These are phyloP conservation scores for Acanthurus tractus DNA, from an alignment of 2,797 vertebrate genomes.

Conservation along the genomic window DNA sequence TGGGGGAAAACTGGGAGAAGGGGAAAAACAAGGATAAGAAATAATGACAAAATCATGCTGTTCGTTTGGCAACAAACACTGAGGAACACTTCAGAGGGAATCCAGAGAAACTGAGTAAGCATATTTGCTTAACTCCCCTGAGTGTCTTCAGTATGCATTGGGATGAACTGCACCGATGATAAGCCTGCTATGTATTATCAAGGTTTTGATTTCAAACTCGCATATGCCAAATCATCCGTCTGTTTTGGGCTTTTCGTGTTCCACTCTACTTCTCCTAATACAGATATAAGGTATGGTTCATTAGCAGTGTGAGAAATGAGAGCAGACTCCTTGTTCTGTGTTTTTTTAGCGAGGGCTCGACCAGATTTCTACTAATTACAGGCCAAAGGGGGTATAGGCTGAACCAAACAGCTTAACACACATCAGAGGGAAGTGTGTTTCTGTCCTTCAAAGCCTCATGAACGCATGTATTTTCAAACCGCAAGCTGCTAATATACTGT, in stretches of 20 bases:
- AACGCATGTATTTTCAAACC: constrained; percentile 71
- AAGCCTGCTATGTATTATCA: constrained; percentile 37
- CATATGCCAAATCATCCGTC: constrained; percentile 25
- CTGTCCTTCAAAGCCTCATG: constrained; percentile 67
- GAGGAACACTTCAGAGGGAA: constrained; percentile 78
- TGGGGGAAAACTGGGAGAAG: constrained; percentile 9
- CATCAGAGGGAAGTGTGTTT: constrained; percentile 64
- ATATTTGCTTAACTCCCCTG: constrained; percentile 56
- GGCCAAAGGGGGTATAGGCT: constrained; percentile 71
- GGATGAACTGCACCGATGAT: constrained; percentile 19
- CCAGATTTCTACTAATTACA: constrained; percentile 77
- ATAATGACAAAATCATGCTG: constrained; percentile 74
- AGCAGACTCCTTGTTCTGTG: constrained; percentile 37
- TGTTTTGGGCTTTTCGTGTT: constrained; percentile 29
- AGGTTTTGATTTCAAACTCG: constrained; percentile 22
- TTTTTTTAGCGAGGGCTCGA: constrained; percentile 47
- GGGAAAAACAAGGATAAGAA: constrained; percentile 56
- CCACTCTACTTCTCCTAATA: not conserved
- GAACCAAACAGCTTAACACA: constrained; percentile 70
- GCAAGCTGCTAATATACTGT: constrained; percentile 73
- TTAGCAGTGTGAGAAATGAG: constrained; percentile 50
- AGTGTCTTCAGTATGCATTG: constrained; percentile 31
- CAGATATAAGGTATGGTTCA: constrained; percentile 23
- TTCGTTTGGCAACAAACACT: constrained; percentile 64
- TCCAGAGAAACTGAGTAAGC: constrained; percentile 79